Evolutionary conservation across 2,888 invertebrate species (phyloP).

Genomic region (Thyatira batis): DNA sequence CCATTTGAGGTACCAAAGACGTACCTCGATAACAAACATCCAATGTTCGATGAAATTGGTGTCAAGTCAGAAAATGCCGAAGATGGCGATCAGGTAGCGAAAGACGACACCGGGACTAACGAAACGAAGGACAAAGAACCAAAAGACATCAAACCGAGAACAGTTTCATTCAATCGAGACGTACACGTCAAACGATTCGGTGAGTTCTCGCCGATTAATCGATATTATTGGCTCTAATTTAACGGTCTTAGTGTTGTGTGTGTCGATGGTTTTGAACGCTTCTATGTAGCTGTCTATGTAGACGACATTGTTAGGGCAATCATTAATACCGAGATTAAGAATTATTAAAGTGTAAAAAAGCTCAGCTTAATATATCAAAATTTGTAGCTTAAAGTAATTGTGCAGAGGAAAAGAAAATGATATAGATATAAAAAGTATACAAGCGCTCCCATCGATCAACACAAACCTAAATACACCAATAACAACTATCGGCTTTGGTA

Average conservation of each 20-base stretch:
- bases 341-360: not conserved
- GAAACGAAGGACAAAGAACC: constrained; percentile 65
- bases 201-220: constrained; percentile 75
- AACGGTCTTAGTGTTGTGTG: not conserved
- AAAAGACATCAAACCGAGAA: constrained; percentile 79
- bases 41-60: constrained; percentile 75
- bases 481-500: constrained; percentile 5
- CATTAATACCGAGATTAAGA: too few relatives aligned
- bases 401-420: too few relatives aligned
- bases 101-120: constrained; percentile 48
- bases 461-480: not conserved
- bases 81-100: constrained; percentile 69
- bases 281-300: not conserved
- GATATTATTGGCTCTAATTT: constrained; percentile 6
- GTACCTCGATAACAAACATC: constrained; percentile 57
- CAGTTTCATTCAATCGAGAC: constrained; percentile 95
- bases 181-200: constrained; percentile 95
- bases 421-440: not conserved
- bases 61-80: constrained; percentile 64
- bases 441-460: not conserved
- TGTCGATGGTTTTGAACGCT: not conserved
- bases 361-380: too few relatives aligned
- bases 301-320: not conserved
- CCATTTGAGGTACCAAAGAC: constrained; percentile 56
- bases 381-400: too few relatives aligned